Conservation (phyloP, 1,140 invertebrate genomes). For the Listronotus bonariensis region DNA sequence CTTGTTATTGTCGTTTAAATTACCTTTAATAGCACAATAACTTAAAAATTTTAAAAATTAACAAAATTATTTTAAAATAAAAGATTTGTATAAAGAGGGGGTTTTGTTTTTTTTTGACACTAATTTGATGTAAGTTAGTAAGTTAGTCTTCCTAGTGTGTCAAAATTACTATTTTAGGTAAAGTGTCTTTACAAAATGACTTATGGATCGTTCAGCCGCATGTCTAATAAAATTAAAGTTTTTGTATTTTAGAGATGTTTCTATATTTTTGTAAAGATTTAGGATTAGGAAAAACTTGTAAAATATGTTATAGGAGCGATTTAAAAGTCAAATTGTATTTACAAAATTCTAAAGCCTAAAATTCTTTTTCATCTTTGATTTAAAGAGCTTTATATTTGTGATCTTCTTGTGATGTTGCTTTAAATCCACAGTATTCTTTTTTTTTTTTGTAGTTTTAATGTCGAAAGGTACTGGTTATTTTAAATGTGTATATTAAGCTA, state of each 20-base stretch:
- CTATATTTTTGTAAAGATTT: conserved; percentile 1
- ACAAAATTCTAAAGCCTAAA: conserved; percentile 1
- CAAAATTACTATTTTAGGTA: conserved; percentile 18
- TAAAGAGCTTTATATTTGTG: conserved; percentile 31
- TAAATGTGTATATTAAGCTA: background rate
- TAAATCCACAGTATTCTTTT: conserved; percentile 13
- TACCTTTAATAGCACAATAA: too few relatives aligned
- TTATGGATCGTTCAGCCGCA: background rate
- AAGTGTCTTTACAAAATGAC: background rate
- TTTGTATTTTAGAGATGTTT: conserved; percentile 3
- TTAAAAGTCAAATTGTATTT: conserved; percentile 15
- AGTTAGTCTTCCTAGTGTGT: conserved; percentile 33
- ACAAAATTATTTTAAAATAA: too few relatives aligned
- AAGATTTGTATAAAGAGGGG: too few relatives aligned
- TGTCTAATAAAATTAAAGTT: background rate
- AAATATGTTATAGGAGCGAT: background rate
- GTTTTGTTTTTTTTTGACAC: too few relatives aligned
- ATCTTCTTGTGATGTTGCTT: conserved; percentile 37
- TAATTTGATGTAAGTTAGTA: too few relatives aligned
- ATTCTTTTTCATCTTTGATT: conserved; percentile 24
- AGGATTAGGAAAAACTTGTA: background rate
- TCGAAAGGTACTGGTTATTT: conserved; percentile 1
- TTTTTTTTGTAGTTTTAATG: conserved; percentile 6
- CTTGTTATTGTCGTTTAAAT: too few relatives aligned
- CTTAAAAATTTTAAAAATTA: too few relatives aligned